Percentiles rank a stretch among this genome's conserved stretches.
Evolutionary conservation across 2,888 invertebrate species (phyloP).

Genomic region (Cerceris rybyensis): DNA sequence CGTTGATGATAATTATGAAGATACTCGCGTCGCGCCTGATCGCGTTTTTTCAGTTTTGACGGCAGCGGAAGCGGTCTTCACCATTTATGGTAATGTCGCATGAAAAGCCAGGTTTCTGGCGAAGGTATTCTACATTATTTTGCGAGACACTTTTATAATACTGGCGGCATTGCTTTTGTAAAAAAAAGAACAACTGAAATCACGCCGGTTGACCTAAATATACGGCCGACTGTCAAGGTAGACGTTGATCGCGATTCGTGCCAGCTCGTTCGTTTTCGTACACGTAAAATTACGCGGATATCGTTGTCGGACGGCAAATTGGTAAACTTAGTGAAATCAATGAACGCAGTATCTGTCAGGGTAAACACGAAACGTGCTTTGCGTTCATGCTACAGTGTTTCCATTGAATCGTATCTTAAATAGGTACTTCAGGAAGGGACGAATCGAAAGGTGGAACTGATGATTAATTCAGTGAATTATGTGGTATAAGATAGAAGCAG

Average conservation of each 20-base stretch:
- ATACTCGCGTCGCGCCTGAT: background rate
- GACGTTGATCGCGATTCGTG: constrained; percentile 49
- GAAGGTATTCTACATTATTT: constrained; percentile 66
- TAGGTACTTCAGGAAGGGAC: background rate
- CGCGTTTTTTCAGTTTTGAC: background rate
- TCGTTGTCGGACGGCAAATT: constrained; percentile 3
- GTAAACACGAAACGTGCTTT: too few relatives aligned
- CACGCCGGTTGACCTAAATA: constrained; percentile 69
- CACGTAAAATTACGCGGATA: constrained; percentile 15
- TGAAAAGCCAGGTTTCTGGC: constrained; percentile 43
- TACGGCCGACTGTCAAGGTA: constrained; percentile 67
- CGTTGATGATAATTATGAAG: background rate
- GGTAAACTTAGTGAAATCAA: background rate
- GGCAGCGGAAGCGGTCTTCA: constrained; percentile 43
- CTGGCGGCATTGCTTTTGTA: constrained; percentile 63
- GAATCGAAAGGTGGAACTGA: background rate
- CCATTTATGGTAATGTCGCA: constrained; percentile 69
- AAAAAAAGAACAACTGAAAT: constrained; percentile 57
- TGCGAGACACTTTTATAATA: constrained; percentile 67
- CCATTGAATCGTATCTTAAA: background rate
- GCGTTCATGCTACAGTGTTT: too few relatives aligned
- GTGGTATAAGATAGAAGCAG: too few relatives aligned
- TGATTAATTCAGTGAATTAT: background rate
- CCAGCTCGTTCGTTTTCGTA: constrained; percentile 21
- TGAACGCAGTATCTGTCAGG: too few relatives aligned